Base-by-base conservation (phyloP, 2,888 invertebrate species). In the Pecten maximus region DNA sequence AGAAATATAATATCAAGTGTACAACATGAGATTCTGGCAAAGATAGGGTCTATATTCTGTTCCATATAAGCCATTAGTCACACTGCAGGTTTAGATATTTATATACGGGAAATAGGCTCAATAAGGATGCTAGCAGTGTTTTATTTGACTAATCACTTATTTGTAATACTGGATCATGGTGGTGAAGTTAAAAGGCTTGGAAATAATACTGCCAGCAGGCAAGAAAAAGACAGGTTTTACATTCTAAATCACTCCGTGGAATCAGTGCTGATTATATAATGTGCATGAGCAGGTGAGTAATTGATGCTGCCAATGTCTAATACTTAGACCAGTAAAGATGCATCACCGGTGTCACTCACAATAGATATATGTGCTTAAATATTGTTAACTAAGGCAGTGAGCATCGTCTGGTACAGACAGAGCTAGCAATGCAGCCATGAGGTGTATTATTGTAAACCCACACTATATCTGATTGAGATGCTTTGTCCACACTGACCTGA, bases 341-440 rank as follows among this genome's bases (percentile, higher is more conserved):
- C 48, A 48, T 48, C 15, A 19, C 15, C 10, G 19, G 19, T 10
- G 48, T 54, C 54, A 19, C 74, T 23, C 3, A 60, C n/a, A 60
- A n/a, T 60, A 74, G 1, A 35, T 74, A 74, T 8, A 10, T 74
- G 74, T 74, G 74, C 74, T 35, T 86, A 90, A 50, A 6, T 40
- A 40, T 28, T 54, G 23, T 54, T 90, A 87, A 88, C 54, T 88
- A 40, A 0, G 44, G 74, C 50, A 16, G 87, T 40, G 87, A 40
- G 35, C 39, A 40, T 23, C n/a, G 44, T 87, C n/a, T 44, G 40
- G 23, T 0, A 12, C 40, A 87, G 44, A 40, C 40, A 12, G 87
- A 74, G 74, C 74, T 6, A 74, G 74, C 74, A 15, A 15, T 35
- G 74, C 74, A 74, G 74, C 74, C 35, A 74, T 35, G 2, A 74